A percentile compares a stretch with the other conserved stretches of the same genome.
Conservation (phyloP, 2,113 vertebrate species). For the Octodon degus region DNA sequence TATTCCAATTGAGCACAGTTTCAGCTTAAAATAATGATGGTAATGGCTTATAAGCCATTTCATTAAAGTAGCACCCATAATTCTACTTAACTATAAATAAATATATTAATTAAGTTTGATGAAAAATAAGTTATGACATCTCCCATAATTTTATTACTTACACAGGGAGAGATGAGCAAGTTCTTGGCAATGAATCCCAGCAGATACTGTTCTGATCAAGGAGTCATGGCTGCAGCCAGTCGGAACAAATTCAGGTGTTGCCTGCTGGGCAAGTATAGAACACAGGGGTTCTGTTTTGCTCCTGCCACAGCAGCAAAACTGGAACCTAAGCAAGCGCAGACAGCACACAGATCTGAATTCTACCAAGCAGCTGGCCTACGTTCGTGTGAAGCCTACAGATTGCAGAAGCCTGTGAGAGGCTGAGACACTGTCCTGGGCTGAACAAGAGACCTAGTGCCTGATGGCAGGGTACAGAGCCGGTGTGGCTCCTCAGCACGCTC, state of each 20-base stretch:
- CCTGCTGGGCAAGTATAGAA: not conserved
- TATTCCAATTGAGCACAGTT: not conserved
- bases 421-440: not conserved
- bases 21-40: not conserved
- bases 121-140: not conserved
- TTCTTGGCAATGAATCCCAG: not conserved
- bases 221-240: not conserved
- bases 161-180: not conserved
- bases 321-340: too few relatives aligned
- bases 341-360: not conserved
- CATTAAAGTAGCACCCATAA: not conserved
- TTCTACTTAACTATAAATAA: not conserved
- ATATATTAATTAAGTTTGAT: not conserved
- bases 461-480: not conserved
- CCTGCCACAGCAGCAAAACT: too few relatives aligned
- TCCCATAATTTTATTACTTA: not conserved
- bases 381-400: not conserved
- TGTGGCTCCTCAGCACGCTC: not conserved
- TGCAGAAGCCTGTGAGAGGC: not conserved
- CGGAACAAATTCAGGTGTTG: not conserved
- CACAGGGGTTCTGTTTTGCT: not conserved
- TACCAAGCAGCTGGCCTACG: not conserved
- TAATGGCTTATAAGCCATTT: not conserved
- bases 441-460: not conserved
- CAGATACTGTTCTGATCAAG: not conserved